These are phyloP conservation scores for Malthinus seriepunctatus DNA, from an alignment of 2,888 invertebrate species.

Conservation along the genomic window DNA sequence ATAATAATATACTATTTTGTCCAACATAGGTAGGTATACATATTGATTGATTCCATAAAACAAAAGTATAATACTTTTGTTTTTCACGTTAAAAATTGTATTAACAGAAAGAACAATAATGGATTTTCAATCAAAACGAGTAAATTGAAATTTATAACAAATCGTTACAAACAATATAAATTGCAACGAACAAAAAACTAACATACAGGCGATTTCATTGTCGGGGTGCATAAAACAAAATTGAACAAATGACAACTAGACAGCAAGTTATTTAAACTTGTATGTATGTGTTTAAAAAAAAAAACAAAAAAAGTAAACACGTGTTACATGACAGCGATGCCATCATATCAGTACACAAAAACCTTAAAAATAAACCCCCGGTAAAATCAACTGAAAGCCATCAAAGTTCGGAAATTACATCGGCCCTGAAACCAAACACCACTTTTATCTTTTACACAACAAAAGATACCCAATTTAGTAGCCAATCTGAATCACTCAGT, in stretches of 20 bases:
- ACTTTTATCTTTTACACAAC: constrained; percentile 37
- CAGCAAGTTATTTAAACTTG: constrained; percentile 42
- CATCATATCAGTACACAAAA: constrained; percentile 46
- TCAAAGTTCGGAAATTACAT: constrained; percentile 48
- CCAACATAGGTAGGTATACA: too few relatives aligned
- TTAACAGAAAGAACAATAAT: too few relatives aligned
- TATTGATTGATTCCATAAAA: too few relatives aligned
- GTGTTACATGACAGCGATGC: constrained; percentile 49
- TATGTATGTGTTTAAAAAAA: constrained; percentile 37
- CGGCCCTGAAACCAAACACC: constrained; percentile 44
- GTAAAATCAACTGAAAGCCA: constrained; percentile 39
- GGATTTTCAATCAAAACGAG: constrained; percentile 1
- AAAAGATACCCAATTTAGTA: constrained; percentile 42
- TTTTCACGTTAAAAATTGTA: too few relatives aligned
- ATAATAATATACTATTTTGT: too few relatives aligned
- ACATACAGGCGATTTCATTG: constrained; percentile 17
- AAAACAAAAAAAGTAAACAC: constrained; percentile 42
- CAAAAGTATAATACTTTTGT: too few relatives aligned
- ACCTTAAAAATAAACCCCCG: constrained; percentile 46
- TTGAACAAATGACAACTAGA: constrained; percentile 32
- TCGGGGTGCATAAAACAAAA: constrained; percentile 37
- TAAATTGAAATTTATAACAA: constrained; percentile 4
- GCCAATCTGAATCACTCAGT: constrained; percentile 43
- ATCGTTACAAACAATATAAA: constrained; percentile 6
- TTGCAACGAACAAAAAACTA: constrained; percentile 9